Conservation (phyloP, 2,888 invertebrate genomes). For the Brassicogethes aeneus region DNA sequence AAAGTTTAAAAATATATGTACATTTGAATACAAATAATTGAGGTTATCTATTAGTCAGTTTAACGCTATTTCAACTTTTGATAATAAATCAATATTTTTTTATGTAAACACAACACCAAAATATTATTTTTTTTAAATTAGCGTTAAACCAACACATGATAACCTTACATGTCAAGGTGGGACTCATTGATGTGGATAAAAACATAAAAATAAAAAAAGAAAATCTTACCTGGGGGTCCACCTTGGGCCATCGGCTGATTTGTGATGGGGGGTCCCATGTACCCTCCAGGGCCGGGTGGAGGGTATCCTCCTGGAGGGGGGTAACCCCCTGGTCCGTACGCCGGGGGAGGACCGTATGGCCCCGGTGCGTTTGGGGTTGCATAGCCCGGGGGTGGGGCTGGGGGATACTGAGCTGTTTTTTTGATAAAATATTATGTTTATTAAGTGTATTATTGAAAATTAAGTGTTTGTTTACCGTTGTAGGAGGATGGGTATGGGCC, state of each 20-base stretch:
- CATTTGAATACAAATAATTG: no score
- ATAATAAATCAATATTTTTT: no score
- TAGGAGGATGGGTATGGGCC: conserved; percentile 14
- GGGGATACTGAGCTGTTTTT: conserved; percentile 12
- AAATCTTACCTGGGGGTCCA: conserved; percentile 17
- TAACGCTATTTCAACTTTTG: no score
- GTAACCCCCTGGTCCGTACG: conserved; percentile 20
- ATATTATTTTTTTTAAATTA: no score
- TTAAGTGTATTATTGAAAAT: background rate
- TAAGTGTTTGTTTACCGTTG: conserved; percentile 1
- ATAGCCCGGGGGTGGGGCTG: conserved; percentile 21
- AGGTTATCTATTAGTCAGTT: no score
- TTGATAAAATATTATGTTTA: background rate
- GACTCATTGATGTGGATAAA: no score
- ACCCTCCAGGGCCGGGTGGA: conserved; percentile 33
- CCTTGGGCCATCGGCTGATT: conserved; percentile 29
- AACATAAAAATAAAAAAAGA: no score
- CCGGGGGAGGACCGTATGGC: conserved; percentile 19
- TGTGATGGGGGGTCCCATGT: conserved; percentile 25
- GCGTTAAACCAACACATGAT: no score
- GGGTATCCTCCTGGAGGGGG: conserved; percentile 24
- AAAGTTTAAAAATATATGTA: no score
- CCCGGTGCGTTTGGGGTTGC: conserved; percentile 25
- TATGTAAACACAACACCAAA: no score
- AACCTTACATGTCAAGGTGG: no score